Conservation (phyloP, 2,113 vertebrate species). For the Catagonus wagneri region DNA sequence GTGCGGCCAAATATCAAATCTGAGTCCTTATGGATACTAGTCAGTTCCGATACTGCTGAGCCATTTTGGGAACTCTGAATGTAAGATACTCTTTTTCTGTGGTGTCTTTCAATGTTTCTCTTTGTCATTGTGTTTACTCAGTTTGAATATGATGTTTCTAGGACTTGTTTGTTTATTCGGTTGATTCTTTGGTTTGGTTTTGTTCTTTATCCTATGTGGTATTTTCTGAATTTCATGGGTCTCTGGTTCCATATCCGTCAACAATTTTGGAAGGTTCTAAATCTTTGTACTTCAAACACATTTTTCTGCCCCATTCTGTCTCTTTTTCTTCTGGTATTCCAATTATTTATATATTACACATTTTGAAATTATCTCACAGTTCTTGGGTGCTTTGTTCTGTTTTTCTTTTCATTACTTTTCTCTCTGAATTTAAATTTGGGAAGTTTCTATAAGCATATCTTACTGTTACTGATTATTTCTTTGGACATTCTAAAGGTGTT, state of each 20-base stretch:
- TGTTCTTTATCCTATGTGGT: neutral
- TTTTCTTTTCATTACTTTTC: neutral
- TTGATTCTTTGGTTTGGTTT: neutral
- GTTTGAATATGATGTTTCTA: neutral
- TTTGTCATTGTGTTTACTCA: neutral
- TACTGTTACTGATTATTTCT: neutral
- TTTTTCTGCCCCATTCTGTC: neutral
- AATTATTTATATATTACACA: neutral
- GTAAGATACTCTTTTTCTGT: neutral
- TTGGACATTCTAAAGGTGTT: neutral
- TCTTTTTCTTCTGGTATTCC: neutral
- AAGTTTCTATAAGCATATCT: neutral
- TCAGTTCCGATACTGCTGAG: too few relatives aligned
- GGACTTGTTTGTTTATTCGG: neutral
- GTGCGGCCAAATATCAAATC: too few relatives aligned
- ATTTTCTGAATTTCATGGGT: neutral
- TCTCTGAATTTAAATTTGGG: neutral
- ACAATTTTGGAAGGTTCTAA: neutral
- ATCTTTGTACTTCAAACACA: neutral
- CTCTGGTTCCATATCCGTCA: neutral
- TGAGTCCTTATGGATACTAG: too few relatives aligned
- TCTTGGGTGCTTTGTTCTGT: neutral
- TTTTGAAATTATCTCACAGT: neutral
- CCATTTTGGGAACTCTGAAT: too few relatives aligned
- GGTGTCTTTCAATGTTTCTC: neutral